Percentiles rank a stretch among this genome's conserved stretches.
These are phyloP conservation scores for Pseudomyrmex flavicornis DNA, from an alignment of 1,140 invertebrate species.

Conservation along the genomic window DNA sequence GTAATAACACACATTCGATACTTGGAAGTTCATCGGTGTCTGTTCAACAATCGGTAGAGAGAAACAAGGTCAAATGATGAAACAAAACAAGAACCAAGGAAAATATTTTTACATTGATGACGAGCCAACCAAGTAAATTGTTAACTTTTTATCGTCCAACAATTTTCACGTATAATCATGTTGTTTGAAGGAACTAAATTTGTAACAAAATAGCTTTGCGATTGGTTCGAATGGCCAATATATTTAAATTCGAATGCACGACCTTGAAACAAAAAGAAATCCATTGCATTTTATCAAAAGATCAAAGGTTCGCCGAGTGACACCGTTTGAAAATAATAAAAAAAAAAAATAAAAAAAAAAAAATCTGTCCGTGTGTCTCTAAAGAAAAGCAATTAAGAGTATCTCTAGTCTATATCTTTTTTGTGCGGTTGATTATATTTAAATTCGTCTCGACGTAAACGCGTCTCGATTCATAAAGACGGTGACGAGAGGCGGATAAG, in stretches of 20 bases:
- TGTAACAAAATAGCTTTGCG: not conserved
- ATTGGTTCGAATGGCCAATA: not conserved
- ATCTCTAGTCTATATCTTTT: not conserved
- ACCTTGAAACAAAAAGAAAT: not conserved
- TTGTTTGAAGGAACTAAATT: not conserved
- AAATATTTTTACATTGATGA: too few relatives aligned
- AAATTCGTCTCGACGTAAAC: not conserved
- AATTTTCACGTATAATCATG: not conserved
- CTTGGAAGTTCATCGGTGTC: not conserved
- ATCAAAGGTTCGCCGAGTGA: not conserved
- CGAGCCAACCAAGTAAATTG: too few relatives aligned
- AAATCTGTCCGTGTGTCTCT: not conserved
- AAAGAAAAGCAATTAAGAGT: not conserved
- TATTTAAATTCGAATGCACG: not conserved
- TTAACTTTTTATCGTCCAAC: too few relatives aligned
- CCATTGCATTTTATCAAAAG: not conserved
- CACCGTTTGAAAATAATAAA: not conserved
- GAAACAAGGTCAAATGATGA: not conserved
- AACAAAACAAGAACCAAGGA: not conserved
- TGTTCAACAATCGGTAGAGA: too few relatives aligned
- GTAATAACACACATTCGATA: slow-evolving; percentile 29
- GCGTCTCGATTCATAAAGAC: not conserved
- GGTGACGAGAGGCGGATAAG: not conserved
- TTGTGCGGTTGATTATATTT: not conserved
- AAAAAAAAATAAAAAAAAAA: too few relatives aligned